Evolutionary conservation across 2,797 vertebrate genomes (phyloP).

Genomic region (Sibirionetta formosa): DNA sequence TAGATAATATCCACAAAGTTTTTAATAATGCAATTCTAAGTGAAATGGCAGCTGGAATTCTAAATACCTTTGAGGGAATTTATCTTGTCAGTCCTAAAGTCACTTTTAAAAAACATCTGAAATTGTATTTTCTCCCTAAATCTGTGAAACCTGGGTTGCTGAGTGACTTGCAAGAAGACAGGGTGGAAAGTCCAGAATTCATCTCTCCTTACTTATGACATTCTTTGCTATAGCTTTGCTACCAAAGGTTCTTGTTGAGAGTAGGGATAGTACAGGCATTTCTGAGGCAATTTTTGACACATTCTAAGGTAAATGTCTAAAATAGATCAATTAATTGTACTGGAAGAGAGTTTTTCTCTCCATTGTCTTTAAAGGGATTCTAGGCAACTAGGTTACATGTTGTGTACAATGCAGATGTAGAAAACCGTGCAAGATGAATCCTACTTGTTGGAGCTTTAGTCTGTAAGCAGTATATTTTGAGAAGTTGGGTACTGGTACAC

Average conservation of each 20-base stretch:
- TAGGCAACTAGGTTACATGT: not conserved
- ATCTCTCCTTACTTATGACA: not conserved
- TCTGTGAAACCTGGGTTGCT: not conserved
- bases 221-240: not conserved
- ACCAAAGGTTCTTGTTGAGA: not conserved
- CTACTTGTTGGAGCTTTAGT: not conserved
- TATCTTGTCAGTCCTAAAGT: not conserved
- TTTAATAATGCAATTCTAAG: not conserved
- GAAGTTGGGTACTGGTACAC: not conserved
- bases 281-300: not conserved
- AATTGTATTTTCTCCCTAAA: not conserved
- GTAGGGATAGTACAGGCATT: not conserved
- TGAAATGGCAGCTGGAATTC: not conserved
- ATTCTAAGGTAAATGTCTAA: not conserved
- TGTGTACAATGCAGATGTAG: not conserved
- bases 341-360: not conserved
- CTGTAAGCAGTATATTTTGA: not conserved
- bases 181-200: not conserved
- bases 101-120: not conserved
- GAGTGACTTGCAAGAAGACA: not conserved
- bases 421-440: not conserved
- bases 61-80: not conserved
- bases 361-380: not conserved
- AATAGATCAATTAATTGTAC: not conserved
- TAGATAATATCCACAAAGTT: not conserved